Base-by-base conservation (phyloP, 2,888 invertebrate species). In the Chorisops tibialis region DNA sequence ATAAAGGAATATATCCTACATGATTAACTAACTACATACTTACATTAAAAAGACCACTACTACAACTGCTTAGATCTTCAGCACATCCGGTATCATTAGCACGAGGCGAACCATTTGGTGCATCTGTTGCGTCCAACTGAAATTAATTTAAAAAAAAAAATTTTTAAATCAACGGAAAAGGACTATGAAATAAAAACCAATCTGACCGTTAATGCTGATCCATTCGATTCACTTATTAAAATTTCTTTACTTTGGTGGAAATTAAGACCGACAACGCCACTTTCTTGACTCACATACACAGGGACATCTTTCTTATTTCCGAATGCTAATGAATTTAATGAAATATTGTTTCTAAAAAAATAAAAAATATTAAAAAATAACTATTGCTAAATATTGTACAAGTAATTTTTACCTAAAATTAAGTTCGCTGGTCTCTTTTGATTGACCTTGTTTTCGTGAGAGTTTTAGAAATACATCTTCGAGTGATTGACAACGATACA, bases 391-490 rank as follows among this genome's bases (percentile, higher is more conserved):
- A 61, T 70, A n/a, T n/a, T n/a, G n/a, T n/a, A n/a, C n/a, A n/a
- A n/a, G n/a, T n/a, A n/a, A n/a, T n/a, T n/a, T n/a, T 71, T 69
- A 78, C 78, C 77, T 79, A 70, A 79, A 78, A 66, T 79, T 79
- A 56, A 79, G 74, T 67, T 79, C 75, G 22, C 12, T 47, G 16
- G 18, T 5, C 49, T 76, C 77, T 77, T 79, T 83, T 39, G 83
- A 80, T 79, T 86, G 85, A 67, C 85, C 87, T 77, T 93, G 91
- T 72, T 88, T 87, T 70, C 92, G 83, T 24, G 91, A 91, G 16
- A 96, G 81, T 78, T 93, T 93, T 61, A 96, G 82, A 80, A 96
- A 96, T 2, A 96, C 95, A 70, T 94, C 94, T 77, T 96, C 96
- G 5, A 96, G 80, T 12, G 89, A 88, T 65, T 86, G 83, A 74